Percentiles rank a stretch among this genome's conserved stretches.
These are phyloP conservation scores for Drosophila nigrodunni DNA, from an alignment of 1,140 invertebrate genomes.

Conservation along the genomic window DNA sequence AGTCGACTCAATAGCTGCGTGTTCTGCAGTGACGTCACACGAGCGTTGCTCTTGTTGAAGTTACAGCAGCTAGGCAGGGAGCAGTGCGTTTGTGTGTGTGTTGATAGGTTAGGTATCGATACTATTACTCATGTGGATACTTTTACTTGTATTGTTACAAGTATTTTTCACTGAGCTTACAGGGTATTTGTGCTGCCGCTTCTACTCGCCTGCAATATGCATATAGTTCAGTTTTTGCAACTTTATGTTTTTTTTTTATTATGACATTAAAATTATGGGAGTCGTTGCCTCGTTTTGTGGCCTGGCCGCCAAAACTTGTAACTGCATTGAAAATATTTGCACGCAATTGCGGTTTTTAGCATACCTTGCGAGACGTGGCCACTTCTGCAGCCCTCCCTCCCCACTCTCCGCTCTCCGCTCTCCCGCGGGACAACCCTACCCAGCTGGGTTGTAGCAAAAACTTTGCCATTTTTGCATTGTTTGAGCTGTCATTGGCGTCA, in stretches of 20 bases:
- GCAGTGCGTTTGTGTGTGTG: no score
- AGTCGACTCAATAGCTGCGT: no score
- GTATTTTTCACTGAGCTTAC: no score
- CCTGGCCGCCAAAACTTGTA: constrained; percentile 64
- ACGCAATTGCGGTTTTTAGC: constrained; percentile 80
- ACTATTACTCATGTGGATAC: no score
- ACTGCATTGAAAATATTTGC: constrained; percentile 82
- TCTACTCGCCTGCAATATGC: no score
- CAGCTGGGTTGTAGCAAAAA: constrained; percentile 29
- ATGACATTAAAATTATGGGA: constrained; percentile 83
- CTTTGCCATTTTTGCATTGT: constrained; percentile 77
- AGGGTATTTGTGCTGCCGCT: no score
- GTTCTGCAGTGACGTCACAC: no score
- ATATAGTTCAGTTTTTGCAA: not conserved
- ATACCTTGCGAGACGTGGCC: constrained; percentile 31
- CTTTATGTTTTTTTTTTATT: constrained; percentile 63
- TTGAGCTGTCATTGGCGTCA: constrained; percentile 66
- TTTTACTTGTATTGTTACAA: no score
- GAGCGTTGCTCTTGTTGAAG: no score
- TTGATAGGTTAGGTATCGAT: no score
- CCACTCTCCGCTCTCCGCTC: no score
- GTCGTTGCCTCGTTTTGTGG: constrained; percentile 30
- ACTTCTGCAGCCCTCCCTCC: not conserved
- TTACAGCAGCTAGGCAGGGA: no score
- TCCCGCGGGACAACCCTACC: not conserved